Conservation (phyloP, 2,113 vertebrate genomes). For the Clarias batrachus region DNA sequence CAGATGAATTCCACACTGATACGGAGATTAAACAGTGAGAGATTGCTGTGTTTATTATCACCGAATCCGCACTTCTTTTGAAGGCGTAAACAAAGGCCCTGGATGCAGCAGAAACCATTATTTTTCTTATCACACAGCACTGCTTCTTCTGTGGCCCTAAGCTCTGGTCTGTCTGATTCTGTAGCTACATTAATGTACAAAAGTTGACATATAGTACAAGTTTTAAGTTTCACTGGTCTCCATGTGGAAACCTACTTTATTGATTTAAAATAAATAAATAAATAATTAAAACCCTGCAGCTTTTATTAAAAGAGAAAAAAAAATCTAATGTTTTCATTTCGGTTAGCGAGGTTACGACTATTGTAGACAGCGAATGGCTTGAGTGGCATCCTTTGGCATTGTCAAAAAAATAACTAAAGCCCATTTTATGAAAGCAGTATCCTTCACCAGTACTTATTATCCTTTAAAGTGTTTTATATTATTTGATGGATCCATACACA, state of each 20-base stretch:
- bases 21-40: conserved; percentile 35
- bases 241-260: background rate
- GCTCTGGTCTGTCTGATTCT: conserved; percentile 3
- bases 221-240: background rate
- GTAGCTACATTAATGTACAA: background rate
- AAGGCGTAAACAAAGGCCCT: conserved; percentile 57
- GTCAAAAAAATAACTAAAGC: background rate
- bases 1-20: conserved; percentile 9
- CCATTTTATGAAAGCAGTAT: background rate
- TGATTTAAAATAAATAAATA: too few species aligned
- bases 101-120: conserved; percentile 62
- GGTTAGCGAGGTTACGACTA: background rate
- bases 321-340: background rate
- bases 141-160: background rate
- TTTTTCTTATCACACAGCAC: conserved; percentile 65
- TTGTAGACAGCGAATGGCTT: background rate
- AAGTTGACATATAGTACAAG: background rate
- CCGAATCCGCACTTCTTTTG: conserved; percentile 46
- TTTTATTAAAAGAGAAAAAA: background rate
- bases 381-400: background rate
- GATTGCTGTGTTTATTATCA: conserved; percentile 53
- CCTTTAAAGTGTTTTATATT: conserved; percentile 5
- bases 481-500: background rate
- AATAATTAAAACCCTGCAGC: too few species aligned
- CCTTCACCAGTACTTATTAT: background rate